A percentile compares a stretch with the other conserved stretches of the same genome.
Evolutionary conservation across 2,797 vertebrate species (phyloP).

Genomic region (Mormyrus proboscirostris): DNA sequence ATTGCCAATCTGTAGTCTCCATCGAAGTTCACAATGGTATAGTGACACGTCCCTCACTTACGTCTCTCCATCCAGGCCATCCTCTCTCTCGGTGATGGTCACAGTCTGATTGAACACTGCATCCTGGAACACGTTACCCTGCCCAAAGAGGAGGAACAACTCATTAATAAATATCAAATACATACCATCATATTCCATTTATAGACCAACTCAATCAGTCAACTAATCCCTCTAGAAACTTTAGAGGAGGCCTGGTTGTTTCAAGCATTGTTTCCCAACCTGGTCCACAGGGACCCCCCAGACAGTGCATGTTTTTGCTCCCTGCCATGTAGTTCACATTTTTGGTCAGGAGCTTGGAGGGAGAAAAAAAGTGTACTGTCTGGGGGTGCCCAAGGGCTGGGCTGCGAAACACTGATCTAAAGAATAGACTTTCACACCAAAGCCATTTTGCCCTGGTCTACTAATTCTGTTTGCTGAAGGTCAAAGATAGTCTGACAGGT

Average conservation of each 20-base stretch:
- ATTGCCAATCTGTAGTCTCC: background rate
- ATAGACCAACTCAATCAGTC: too few relatives aligned
- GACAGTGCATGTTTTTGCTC: background rate
- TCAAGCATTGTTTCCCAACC: background rate
- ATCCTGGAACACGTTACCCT: conserved; percentile 93
- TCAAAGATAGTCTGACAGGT: background rate
- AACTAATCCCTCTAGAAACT: background rate
- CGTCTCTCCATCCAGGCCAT: conserved; percentile 95
- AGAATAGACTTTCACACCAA: background rate
- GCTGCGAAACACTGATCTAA: background rate
- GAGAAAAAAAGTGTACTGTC: background rate
- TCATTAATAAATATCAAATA: background rate
- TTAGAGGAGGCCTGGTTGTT: background rate
- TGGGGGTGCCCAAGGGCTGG: background rate
- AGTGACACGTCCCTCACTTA: conserved; percentile 48
- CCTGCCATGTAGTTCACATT: background rate
- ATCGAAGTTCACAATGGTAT: background rate
- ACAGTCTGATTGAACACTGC: conserved; percentile 98
- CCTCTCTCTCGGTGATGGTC: conserved; percentile 87
- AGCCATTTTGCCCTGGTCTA: background rate
- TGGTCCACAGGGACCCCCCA: background rate
- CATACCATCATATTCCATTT: background rate
- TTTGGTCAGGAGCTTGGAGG: background rate
- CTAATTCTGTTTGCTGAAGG: background rate
- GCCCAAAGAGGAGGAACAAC: background rate